Evolutionary conservation across 2,888 invertebrate species (phyloP).

Genomic region (Podotricha telesiphe): DNA sequence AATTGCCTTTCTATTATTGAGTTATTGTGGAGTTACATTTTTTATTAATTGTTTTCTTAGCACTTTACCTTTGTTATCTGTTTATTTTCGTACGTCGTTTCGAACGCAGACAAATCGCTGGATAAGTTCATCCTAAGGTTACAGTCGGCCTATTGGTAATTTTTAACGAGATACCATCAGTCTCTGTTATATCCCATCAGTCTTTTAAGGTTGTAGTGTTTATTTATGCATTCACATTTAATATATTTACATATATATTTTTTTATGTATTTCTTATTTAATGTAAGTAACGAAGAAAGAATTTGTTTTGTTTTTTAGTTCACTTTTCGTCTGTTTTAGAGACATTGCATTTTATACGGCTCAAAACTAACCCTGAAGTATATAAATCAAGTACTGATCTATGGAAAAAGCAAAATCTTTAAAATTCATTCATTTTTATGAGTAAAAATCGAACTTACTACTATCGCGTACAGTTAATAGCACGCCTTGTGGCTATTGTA

Average conservation of each 20-base stretch:
- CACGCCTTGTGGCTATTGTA: too few species aligned
- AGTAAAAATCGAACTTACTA: too few species aligned
- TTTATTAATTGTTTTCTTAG: constrained; percentile 42
- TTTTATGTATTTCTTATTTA: too few species aligned
- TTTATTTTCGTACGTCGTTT: constrained; percentile 34
- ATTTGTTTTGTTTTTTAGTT: too few species aligned
- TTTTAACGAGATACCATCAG: constrained; percentile 4
- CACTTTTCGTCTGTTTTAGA: background rate
- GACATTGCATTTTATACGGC: background rate
- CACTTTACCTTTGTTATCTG: constrained; percentile 45
- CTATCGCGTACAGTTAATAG: too few species aligned
- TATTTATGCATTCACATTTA: background rate
- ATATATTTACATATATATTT: too few species aligned
- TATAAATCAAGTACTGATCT: too few species aligned
- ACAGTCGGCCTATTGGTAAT: background rate
- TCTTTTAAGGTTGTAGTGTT: background rate
- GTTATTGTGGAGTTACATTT: constrained; percentile 44
- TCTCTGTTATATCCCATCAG: constrained; percentile 3
- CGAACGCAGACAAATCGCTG: constrained; percentile 27
- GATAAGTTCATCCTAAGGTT: constrained; percentile 7
- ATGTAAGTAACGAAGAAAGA: too few species aligned
- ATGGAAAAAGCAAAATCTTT: too few species aligned
- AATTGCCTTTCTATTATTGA: constrained; percentile 52
- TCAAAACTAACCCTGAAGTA: too few species aligned
- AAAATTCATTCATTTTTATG: too few species aligned